phyloP scores from a whole-genome alignment of 2,797 vertebrate genomes.

The Cercopithecus petaurista region DNA sequence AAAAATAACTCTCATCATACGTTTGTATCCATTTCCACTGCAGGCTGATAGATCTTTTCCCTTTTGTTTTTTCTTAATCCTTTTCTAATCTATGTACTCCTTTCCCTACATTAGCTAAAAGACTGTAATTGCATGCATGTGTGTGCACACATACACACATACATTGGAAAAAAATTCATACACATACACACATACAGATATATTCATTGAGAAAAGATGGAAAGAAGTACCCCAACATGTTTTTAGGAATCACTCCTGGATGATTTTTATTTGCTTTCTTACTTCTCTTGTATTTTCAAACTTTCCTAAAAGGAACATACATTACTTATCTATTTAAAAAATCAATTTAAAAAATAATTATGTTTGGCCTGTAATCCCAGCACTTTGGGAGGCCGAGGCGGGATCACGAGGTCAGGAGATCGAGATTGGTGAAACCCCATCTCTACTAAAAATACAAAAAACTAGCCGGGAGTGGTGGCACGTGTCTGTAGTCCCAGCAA shows the following conservation, averaged over 20 bases:
- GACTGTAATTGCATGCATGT: neutral
- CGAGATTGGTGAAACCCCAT: no score
- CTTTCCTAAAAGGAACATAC: neutral
- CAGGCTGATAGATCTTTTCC: neutral
- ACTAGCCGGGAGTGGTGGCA: no score
- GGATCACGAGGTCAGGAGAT: no score
- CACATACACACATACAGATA: neutral
- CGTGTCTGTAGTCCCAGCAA: no score
- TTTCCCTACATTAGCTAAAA: neutral
- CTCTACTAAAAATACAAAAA: no score
- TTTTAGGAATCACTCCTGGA: neutral
- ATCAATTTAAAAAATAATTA: neutral
- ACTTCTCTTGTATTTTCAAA: neutral
- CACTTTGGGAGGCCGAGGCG: no score
- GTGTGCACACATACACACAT: neutral
- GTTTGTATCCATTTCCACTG: neutral
- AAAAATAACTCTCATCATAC: neutral
- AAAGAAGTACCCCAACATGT: neutral
- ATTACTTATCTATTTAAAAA: neutral
- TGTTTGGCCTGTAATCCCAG: neutral
- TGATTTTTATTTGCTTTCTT: neutral
- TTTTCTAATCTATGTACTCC: neutral
- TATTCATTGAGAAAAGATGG: neutral
- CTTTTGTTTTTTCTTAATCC: neutral
- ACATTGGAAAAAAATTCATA: neutral